Evolutionary conservation across 2,113 vertebrate genomes (phyloP).

Genomic region (Dipodomys spectabilis): DNA sequence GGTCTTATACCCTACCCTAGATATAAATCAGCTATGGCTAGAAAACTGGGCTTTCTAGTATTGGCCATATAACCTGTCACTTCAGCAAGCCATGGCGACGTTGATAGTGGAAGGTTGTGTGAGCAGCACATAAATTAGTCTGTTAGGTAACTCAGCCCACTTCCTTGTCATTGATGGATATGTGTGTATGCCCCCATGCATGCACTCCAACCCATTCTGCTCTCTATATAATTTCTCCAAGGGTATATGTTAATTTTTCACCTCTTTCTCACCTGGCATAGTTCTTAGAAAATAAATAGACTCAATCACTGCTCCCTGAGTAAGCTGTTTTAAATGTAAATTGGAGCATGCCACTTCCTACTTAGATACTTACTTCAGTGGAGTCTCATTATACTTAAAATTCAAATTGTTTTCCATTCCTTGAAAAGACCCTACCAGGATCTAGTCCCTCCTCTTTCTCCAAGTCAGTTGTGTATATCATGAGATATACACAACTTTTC

Average conservation of each 20-base stretch:
- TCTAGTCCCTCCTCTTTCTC: background rate
- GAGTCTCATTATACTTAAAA: background rate
- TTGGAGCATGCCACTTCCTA: background rate
- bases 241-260: background rate
- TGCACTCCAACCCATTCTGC: background rate
- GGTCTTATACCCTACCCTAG: background rate
- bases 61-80: background rate
- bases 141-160: background rate
- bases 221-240: background rate
- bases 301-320: background rate
- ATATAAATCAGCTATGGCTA: background rate
- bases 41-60: background rate
- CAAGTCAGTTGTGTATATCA: background rate
- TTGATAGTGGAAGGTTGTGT: background rate
- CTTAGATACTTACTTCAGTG: background rate
- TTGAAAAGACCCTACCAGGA: background rate
- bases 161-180: background rate
- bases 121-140: background rate
- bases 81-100: background rate
- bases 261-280: background rate
- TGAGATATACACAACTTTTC: no score
- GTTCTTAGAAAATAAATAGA: slow-evolving; percentile 28
- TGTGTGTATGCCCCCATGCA: background rate
- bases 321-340: slow-evolving; percentile 26
- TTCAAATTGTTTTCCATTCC: slow-evolving; percentile 25